Evolutionary conservation across 37 sponge, comb jelly and placozoan species (phyloP).

Genomic region (Petrosia ficiformis): DNA sequence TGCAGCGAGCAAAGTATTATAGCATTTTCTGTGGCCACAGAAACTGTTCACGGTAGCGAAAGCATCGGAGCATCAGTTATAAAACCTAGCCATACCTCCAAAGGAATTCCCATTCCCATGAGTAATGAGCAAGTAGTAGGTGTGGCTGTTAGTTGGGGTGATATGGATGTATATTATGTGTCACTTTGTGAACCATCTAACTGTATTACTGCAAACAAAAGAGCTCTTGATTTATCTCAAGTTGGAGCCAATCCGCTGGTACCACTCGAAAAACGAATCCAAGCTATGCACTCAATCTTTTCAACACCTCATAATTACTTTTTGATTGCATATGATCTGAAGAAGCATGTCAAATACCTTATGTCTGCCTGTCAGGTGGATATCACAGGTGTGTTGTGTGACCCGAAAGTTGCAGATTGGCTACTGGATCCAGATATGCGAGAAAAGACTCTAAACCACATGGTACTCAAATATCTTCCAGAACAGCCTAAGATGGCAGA

Average conservation of each 20-base stretch:
- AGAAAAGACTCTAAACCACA: slow-evolving; percentile 63
- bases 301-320: neutral
- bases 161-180: slow-evolving; percentile 65
- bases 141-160: slow-evolving; percentile 75
- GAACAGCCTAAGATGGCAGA: slow-evolving; percentile 48
- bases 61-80: slow-evolving; percentile 46
- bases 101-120: slow-evolving; percentile 35
- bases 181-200: slow-evolving; percentile 11
- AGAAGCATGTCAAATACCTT: slow-evolving; percentile 70
- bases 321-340: slow-evolving; percentile 65
- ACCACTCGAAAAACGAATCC: slow-evolving; percentile 12
- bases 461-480: slow-evolving; percentile 84
- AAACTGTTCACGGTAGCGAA: slow-evolving; percentile 5
- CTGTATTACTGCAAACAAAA: too few species aligned
- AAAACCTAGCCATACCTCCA: too few species aligned
- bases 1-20: slow-evolving; percentile 57
- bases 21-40: slow-evolving; percentile 71
- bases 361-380: slow-evolving; percentile 42
- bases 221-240: neutral
- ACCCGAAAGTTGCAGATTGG: slow-evolving; percentile 89
- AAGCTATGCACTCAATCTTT: slow-evolving; percentile 24
- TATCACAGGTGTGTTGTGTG: slow-evolving; percentile 22
- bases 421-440: slow-evolving; percentile 82
- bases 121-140: slow-evolving; percentile 65
- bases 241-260: neutral